phyloP scores from a whole-genome alignment of 2,797 vertebrate genomes.

The Hydrophis major region DNA sequence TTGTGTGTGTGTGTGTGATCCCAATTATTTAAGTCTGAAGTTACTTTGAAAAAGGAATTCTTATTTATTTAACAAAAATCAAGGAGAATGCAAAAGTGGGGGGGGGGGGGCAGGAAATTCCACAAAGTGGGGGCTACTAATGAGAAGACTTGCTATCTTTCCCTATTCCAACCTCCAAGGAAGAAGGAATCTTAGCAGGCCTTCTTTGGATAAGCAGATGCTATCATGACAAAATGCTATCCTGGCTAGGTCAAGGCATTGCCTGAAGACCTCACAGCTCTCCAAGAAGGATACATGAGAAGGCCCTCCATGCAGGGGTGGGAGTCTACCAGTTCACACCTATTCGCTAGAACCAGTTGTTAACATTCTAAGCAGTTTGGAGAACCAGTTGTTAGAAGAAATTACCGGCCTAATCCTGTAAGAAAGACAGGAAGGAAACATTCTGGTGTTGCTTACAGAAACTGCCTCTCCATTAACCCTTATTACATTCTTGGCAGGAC shows the following conservation, averaged over 20 bases:
- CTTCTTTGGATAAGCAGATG: not conserved
- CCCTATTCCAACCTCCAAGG: not conserved
- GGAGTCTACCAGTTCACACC: too few species aligned
- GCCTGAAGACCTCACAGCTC: not conserved
- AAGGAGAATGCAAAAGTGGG: not conserved
- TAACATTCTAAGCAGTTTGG: too few species aligned
- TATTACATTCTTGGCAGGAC: too few species aligned
- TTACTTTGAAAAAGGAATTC: not conserved
- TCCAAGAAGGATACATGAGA: not conserved
- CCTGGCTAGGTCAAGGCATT: not conserved
- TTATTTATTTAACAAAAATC: not conserved
- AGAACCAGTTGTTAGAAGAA: too few species aligned
- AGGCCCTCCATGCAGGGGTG: not conserved
- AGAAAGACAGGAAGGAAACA: too few species aligned
- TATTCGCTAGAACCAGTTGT: too few species aligned
- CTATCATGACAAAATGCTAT: not conserved
- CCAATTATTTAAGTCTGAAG: not conserved
- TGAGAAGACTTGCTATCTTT: not conserved
- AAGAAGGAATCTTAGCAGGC: not conserved
- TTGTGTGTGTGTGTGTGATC: not conserved
- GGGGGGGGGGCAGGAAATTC: not conserved
- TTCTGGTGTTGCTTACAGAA: too few species aligned
- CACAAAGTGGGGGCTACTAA: not conserved
- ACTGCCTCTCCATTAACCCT: too few species aligned
- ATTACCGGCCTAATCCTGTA: too few species aligned